Percentiles rank a stretch among this genome's conserved stretches.
Evolutionary conservation across 1,140 invertebrate genomes (phyloP).

Genomic region (Varroa destructor): DNA sequence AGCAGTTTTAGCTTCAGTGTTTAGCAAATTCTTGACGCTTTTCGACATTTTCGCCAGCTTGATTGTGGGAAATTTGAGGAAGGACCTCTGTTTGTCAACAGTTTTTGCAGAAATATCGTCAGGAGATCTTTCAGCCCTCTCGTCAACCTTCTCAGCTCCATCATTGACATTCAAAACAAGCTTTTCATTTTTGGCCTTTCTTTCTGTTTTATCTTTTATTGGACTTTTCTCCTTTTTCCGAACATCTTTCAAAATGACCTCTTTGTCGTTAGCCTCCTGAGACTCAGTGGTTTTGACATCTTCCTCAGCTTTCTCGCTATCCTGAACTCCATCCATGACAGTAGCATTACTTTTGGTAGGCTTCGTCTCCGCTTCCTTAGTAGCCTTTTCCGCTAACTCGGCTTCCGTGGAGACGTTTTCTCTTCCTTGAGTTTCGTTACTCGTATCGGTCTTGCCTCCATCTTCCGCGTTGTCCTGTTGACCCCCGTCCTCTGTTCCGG

Average conservation of each 20-base stretch:
- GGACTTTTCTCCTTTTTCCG: too few relatives aligned
- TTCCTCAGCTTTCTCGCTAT: too few relatives aligned
- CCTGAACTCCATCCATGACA: too few relatives aligned
- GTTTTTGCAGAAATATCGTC: neutral
- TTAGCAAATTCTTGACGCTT: too few relatives aligned
- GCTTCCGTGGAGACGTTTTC: neutral
- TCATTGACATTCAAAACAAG: neutral
- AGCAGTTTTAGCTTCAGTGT: neutral
- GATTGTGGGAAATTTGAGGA: neutral
- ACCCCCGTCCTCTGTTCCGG: neutral
- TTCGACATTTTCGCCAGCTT: neutral
- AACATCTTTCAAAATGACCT: too few relatives aligned
- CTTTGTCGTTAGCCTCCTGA: too few relatives aligned
- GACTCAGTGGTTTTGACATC: too few relatives aligned
- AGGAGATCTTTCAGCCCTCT: neutral
- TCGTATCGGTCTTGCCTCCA: neutral
- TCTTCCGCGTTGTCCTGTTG: conserved; percentile 18
- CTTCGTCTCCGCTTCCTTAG: conserved; percentile 1
- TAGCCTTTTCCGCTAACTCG: neutral
- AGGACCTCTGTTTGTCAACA: neutral
- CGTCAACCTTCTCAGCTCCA: neutral
- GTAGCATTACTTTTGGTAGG: neutral
- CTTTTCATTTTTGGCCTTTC: neutral
- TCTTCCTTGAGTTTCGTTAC: neutral
- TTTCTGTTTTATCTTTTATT: neutral